Base-by-base conservation (phyloP, 2,888 invertebrate genomes). In the Hyalella azteca region DNA sequence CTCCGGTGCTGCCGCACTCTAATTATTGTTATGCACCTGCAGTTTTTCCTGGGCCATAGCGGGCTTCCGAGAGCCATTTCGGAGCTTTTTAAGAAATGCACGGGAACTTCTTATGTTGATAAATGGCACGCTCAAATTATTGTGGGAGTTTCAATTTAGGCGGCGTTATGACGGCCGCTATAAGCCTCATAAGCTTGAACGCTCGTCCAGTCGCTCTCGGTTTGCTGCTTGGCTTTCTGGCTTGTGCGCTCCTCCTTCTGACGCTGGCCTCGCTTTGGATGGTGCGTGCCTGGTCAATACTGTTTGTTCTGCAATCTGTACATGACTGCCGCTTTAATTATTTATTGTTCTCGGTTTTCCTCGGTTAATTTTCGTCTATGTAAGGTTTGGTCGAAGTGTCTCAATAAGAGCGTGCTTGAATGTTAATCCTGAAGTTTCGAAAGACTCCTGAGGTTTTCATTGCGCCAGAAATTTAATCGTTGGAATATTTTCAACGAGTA, bases 11-110 rank as follows among this genome's bases (percentile, higher is more conserved):
- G 66, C 29, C 29, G 36, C 36, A 19, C 66, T 66, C 66, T 66
- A 66, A 66, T 66, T 66, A 66, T 66, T 66, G 66, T 66, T 66
- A 66, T 66, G 66, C 66, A 66, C 66, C 66, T 36, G 19, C 66
- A 66, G 29, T 66, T 66, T 66, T 66, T 66, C 19, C 19, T 66
- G 45, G 36, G 32, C 66, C 66, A 66, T 66, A 36, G 15, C 66
- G 66, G 66, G 66, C 66, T 66, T 66, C 66, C 66, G 66, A 29
- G 66, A 32, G 66, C 29, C 66, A 36, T 66, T 66, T 36, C 66
- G 39, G 15, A 66, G 66, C 66, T 66, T 66, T 66, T 66, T 66
- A 66, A 66, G 66, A 66, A 66, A 66, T 66, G 66, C 66, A 7
- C 66, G 36, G 66, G 66, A 66, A 66, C 66, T 66, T 66, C 66